A percentile compares a stretch with the other conserved stretches of the same genome.
Conservation (phyloP, 2,797 vertebrate species). For the Enteromius treurensis region DNA sequence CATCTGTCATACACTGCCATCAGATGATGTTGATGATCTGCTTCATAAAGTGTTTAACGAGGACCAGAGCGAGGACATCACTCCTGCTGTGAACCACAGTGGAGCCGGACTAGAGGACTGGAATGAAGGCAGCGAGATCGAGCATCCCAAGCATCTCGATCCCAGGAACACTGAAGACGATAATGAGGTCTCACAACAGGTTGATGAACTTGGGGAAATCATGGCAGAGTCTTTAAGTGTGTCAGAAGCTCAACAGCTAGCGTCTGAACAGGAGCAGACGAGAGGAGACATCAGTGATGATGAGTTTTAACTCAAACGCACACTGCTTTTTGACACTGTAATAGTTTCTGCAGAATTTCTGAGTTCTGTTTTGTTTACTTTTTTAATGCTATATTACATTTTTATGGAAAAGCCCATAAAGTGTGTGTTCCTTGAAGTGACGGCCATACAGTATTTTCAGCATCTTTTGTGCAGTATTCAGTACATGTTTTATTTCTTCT, state of each 20-base stretch:
- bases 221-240: conserved; percentile 73
- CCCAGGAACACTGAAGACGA: conserved; percentile 56
- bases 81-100: conserved; percentile 15
- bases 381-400: background rate
- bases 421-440: background rate
- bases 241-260: conserved; percentile 54
- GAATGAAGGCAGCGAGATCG: conserved; percentile 12
- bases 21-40: conserved; percentile 50
- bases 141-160: conserved; percentile 52
- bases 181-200: conserved; percentile 57
- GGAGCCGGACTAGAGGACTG: conserved; percentile 21
- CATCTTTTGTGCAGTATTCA: background rate
- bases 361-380: conserved; percentile 13
- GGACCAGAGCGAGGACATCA: conserved; percentile 41
- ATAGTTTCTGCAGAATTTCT: background rate
- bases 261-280: conserved; percentile 52
- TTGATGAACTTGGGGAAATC: conserved; percentile 75
- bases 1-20: background rate
- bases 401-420: background rate
- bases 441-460: conserved; percentile 5
- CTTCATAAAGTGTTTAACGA: conserved; percentile 55
- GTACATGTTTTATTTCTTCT: background rate
- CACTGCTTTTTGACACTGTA: background rate
- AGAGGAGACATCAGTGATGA: conserved; percentile 68
- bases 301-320: conserved; percentile 67